Base-by-base conservation (phyloP, 2,113 vertebrate species). In the Vulpes ferrilata region DNA sequence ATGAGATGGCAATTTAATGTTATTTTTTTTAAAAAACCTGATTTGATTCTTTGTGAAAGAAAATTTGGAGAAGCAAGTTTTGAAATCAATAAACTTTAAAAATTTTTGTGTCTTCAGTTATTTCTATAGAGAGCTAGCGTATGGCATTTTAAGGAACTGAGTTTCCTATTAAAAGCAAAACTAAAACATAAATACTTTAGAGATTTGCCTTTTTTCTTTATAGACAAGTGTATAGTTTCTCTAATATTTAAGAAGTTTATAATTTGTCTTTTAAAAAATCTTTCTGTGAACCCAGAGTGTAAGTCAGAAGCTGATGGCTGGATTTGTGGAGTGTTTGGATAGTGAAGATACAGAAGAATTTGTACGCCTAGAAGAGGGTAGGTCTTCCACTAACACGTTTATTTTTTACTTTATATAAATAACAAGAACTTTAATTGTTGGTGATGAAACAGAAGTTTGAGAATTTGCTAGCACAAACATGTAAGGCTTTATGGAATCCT, bases 241-340 rank as follows among this genome's bases (percentile, higher is more conserved):
- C 19, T 96, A 51, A 43, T 96, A 43, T 82, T 74, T 81, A 88
- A 25, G 83, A 51, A 43, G 17, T 73, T 27, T 55, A 30, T 96
- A 53, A 94, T 17, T 98, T 76, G 7, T 96, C 8, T 69, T 32
- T 96, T 48, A 94, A 92, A 0, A 23, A n/a, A 95, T 51, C 25
- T 96, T 98, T 90, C 0, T 7, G 23, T 97, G 55, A 90, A 83
- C 91, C 69, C 94, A 99, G 99, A 98, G 97, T 97, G 97, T 99
- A 94, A 99, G 99, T 97, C 99, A 99, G 88, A 99, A 99, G 97
- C 98, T 99, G 86, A 99, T 99, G 99, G 99, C 99, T 90, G 99
- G 99, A 15, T 99, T 99, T 98, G 99, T 99, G 95, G 99, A 99
- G 95, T 99, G 99, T 98, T 98, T 99, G 98, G 99, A 99, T 97